Percentiles rank a stretch among this genome's conserved stretches.
phyloP scores from a whole-genome alignment of 2,113 vertebrate species.

The Campylomormyrus tamandua region DNA sequence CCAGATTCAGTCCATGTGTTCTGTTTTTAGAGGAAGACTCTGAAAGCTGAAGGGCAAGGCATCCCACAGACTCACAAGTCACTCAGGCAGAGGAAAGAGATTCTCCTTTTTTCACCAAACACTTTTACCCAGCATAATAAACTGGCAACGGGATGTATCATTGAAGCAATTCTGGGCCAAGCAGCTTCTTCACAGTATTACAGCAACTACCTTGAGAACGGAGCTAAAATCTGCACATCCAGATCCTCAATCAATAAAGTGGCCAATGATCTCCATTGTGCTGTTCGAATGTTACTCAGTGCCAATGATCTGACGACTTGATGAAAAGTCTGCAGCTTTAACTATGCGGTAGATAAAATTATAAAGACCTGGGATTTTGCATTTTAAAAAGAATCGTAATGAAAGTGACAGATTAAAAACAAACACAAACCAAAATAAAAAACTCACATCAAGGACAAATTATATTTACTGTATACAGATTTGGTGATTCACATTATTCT shows the following conservation, averaged over 20 bases:
- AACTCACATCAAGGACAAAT: background rate
- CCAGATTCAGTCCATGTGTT: background rate
- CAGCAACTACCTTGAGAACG: background rate
- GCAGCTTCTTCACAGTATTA: background rate
- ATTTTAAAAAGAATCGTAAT: background rate
- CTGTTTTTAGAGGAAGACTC: background rate
- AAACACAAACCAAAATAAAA: background rate
- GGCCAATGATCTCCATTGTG: background rate
- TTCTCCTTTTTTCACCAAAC: background rate
- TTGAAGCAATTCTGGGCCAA: background rate
- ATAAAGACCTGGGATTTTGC: background rate
- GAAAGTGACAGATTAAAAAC: background rate
- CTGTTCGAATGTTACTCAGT: background rate
- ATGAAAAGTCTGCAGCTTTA: background rate
- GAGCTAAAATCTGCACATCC: background rate
- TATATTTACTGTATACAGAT: background rate
- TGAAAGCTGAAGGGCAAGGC: background rate
- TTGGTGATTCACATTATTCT: background rate
- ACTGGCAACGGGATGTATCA: background rate
- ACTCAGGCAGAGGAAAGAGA: background rate
- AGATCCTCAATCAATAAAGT: background rate
- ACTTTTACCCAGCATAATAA: background rate
- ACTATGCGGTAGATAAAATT: background rate
- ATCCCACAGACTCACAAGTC: background rate
- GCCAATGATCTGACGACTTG: background rate